Base-by-base conservation (phyloP, 2,888 invertebrate genomes). In the Spialia ferax region DNA sequence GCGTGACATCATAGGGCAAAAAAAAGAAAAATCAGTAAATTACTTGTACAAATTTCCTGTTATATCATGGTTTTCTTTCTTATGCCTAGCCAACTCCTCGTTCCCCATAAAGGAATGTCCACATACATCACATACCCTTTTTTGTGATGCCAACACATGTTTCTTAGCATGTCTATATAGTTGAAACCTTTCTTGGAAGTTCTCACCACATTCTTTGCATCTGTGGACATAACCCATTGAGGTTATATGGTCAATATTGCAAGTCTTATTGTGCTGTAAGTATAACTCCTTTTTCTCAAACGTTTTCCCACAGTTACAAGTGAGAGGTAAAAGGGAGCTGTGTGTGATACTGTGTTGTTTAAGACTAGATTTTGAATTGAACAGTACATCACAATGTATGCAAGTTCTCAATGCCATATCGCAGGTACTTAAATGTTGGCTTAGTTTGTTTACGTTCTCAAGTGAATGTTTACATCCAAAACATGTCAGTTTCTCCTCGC, bases 281-380 rank as follows among this genome's bases (percentile, higher is more conserved):
- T 90, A 72, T 62, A 77, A 77, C 4, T 90, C 87, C 71, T 84
- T 84, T n/a, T 71, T 84, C 4, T 74, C 70, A 70, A 89, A 90
- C 52, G 80, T 75, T 72, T 86, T 84, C 0, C 89, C 87, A 38
- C 93, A 93, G 45, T 82, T 83, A 72, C 89, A 91, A 1, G 79
- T 78, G 8, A 83, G 74, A 0, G 80, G 75, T 8, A 74, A 52
- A 0, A 76, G 70, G 8, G 71, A 73, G 59, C 77, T 83, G 69
- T 93, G 93, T 0, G 79, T 74, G 1, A 81, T 54, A 2, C 82
- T 82, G 72, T 94, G 94, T 38, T 88, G 82, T 52, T 86, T 79
- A 87, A 94, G 86, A 75, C 90, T 86, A 42, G 81, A 80, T 45
- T 88, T 89, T 0, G 93, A 91, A 76, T 93, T 85, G 77, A 91